Conservation (phyloP, 2,797 vertebrate species). For the Sebastiscus tertius region DNA sequence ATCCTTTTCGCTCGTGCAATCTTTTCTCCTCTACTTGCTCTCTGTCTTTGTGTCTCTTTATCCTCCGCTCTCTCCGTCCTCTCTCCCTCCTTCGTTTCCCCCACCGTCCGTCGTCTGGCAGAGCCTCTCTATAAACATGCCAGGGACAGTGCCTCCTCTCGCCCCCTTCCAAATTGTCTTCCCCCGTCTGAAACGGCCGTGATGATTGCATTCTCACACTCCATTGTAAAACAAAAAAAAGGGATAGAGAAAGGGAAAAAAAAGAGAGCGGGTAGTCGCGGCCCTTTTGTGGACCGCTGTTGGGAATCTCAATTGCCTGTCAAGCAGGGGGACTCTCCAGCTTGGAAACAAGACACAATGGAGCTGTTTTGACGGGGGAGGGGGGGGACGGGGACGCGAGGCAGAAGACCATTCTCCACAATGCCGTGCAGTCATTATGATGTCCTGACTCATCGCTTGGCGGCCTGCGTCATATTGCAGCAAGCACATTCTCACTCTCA, state of each 20-base stretch:
- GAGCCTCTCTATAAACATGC: constrained; percentile 67
- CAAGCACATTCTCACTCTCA: background rate
- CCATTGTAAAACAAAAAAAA: constrained; percentile 59
- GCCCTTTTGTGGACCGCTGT: constrained; percentile 30
- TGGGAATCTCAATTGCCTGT: constrained; percentile 60
- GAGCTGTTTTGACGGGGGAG: constrained; percentile 52
- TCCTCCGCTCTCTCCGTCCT: constrained; percentile 16
- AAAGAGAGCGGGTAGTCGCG: background rate
- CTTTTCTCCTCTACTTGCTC: constrained; percentile 14
- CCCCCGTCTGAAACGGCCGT: constrained; percentile 51
- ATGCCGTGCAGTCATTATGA: constrained; percentile 54
- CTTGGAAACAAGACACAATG: constrained; percentile 38
- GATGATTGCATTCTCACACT: constrained; percentile 71
- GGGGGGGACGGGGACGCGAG: background rate
- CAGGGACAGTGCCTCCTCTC: constrained; percentile 45
- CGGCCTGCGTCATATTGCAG: constrained; percentile 43
- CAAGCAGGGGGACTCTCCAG: constrained; percentile 34
- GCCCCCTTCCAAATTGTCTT: constrained; percentile 59
- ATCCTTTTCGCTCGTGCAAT: constrained; percentile 16
- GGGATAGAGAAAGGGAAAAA: background rate
- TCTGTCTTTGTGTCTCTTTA: constrained; percentile 29
- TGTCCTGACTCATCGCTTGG: constrained; percentile 66
- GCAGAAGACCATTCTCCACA: constrained; percentile 23
- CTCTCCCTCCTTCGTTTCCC: background rate
- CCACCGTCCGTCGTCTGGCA: constrained; percentile 28